These are phyloP conservation scores for Hyla sarda DNA, from an alignment of 2,113 vertebrate genomes.

Conservation along the genomic window DNA sequence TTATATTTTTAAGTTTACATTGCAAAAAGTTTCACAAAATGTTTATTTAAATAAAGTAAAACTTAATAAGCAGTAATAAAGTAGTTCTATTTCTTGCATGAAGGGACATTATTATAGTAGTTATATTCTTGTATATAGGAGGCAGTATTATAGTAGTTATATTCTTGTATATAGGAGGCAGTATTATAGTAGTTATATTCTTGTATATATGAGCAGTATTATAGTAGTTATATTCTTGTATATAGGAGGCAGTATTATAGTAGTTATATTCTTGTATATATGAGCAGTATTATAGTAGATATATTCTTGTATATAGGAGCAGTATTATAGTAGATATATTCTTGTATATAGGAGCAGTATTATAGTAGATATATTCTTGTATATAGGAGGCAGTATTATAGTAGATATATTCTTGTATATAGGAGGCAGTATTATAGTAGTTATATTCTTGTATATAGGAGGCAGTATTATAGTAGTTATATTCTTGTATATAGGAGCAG, in stretches of 20 bases:
- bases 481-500: no score
- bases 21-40: no score
- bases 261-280: not conserved
- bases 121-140: not conserved
- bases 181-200: slow-evolving; percentile 14
- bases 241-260: not conserved
- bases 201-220: not conserved
- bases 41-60: no score
- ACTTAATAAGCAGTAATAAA: not conserved
- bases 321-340: slow-evolving; percentile 19
- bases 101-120: not conserved
- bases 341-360: not conserved
- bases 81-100: not conserved
- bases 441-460: no score
- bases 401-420: no score
- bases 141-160: slow-evolving; percentile 2
- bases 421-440: no score
- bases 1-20: no score
- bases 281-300: slow-evolving; percentile 10
- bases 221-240: slow-evolving; percentile 7
- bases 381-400: no score
- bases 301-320: not conserved
- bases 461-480: no score
- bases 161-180: not conserved
- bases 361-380: no score